Base-by-base conservation (phyloP, 2,113 vertebrate genomes). In the Trachemys scripta region DNA sequence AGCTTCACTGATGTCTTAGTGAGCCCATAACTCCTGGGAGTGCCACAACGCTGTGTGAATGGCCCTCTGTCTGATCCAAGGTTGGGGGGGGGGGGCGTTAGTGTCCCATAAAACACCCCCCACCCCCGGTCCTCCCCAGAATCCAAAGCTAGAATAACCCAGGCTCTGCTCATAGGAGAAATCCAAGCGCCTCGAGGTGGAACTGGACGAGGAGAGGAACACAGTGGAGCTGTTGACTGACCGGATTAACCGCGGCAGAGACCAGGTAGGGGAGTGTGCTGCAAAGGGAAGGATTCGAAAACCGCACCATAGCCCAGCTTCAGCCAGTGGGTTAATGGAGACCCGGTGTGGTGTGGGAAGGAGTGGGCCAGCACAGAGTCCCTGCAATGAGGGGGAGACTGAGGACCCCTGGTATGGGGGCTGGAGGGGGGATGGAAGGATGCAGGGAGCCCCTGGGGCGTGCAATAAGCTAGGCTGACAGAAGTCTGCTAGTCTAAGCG, bases 141-240 rank as follows among this genome's bases (percentile, higher is more conserved):
- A 35, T 69, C 62, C 8, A 4, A 38, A 38, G 5, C 65, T 72
- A n/a, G 65, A 72, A 8, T 72, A 72, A 72, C 65, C 20, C 1
- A 4, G 65, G 65, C n/a, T 72, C n/a, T 72, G n/a, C n/a, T 29
- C 0, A 1, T 97, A 99, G 99, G 99, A 99, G 25, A 99, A 99
- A 87, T 84, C 99, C 84, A 99, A 99, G 72, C 98, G 95, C 17
- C 65, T 99, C 56, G 99, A 99, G 92, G 84, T 98, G 87, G 99
- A 99, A 96, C 97, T 99, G 94, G 99, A 99, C 0, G 99, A 99
- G 96, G 99, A 99, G 97, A 98, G 89, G 89, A 99, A 76, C 97
- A 98, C 98, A 0, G 98, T 97, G 78, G 99, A 99, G 97, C 99
- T 99, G 96, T 90, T 99, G 92, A 99, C 99, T 0, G 99, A 99